phyloP scores from a whole-genome alignment of 2,888 invertebrate species.

The Tuberolachnus salignus region DNA sequence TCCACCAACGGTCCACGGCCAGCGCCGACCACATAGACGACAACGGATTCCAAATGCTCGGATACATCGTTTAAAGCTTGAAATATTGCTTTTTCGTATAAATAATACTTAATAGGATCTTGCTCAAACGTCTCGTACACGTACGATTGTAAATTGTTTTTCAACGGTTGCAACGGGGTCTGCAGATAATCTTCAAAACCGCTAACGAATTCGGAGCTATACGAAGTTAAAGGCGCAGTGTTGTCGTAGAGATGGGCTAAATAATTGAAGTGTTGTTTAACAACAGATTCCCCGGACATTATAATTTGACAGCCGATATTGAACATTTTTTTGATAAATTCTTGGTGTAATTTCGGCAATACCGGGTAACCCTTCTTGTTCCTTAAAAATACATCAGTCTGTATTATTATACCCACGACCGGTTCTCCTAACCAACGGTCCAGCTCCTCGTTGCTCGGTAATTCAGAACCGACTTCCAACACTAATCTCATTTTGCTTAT shows the following conservation, averaged over 20 bases:
- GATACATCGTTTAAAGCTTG: slow-evolving; percentile 72
- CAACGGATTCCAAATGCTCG: slow-evolving; percentile 61
- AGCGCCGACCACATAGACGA: slow-evolving; percentile 91
- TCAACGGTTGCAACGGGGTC: slow-evolving; percentile 88
- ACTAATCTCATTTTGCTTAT: slow-evolving; percentile 69
- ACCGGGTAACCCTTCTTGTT: slow-evolving; percentile 90
- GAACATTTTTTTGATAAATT: slow-evolving; percentile 69
- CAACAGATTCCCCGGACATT: slow-evolving; percentile 69
- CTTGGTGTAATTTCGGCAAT: slow-evolving; percentile 75
- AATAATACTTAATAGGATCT: slow-evolving; percentile 92
- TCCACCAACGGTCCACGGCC: slow-evolving; percentile 94
- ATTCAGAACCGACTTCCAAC: slow-evolving; percentile 79
- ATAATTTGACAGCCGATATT: slow-evolving; percentile 74
- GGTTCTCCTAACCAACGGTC: slow-evolving; percentile 95
- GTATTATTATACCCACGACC: slow-evolving; percentile 80
- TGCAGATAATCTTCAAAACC: slow-evolving; percentile 95
- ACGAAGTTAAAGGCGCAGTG: slow-evolving; percentile 36
- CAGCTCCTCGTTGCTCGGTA: slow-evolving; percentile 72
- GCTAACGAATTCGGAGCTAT: slow-evolving; percentile 32
- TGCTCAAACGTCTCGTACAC: slow-evolving; percentile 98
- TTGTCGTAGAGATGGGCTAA: slow-evolving; percentile 33
- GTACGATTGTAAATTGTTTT: slow-evolving; percentile 92
- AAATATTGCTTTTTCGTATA: slow-evolving; percentile 83
- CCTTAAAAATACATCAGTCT: slow-evolving; percentile 80
- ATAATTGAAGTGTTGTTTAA: slow-evolving; percentile 37